These are phyloP conservation scores for Apantesis nais DNA, from an alignment of 2,888 invertebrate species.

Conservation along the genomic window DNA sequence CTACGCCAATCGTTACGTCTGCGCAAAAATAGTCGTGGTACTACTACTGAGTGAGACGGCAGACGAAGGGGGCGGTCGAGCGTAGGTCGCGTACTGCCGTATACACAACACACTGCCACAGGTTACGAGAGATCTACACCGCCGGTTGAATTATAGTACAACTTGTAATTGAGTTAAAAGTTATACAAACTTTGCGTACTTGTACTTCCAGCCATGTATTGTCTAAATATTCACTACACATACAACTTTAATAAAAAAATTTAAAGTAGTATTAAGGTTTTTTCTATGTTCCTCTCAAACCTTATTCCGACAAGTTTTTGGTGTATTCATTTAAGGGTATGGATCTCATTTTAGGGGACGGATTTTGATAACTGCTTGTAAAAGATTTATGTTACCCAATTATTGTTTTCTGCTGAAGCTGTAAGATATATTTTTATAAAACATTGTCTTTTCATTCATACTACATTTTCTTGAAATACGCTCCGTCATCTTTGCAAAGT, in stretches of 20 bases:
- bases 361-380: constrained; percentile 25
- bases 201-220: not conserved
- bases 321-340: constrained; percentile 39
- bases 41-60: constrained; percentile 31
- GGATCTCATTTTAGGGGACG: constrained; percentile 32
- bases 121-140: constrained; percentile 63
- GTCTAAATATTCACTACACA: constrained; percentile 1
- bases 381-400: constrained; percentile 32
- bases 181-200: constrained; percentile 63
- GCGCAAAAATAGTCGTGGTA: constrained; percentile 71
- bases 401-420: constrained; percentile 8
- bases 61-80: constrained; percentile 47
- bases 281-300: constrained; percentile 36
- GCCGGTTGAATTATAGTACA: constrained; percentile 78
- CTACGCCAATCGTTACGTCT: constrained; percentile 72
- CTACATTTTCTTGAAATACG: not conserved
- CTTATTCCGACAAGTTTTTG: constrained; percentile 37
- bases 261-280: constrained; percentile 17
- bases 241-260: not conserved
- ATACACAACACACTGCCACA: constrained; percentile 39
- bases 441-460: not conserved
- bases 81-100: constrained; percentile 38
- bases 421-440: not conserved
- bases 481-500: not conserved
- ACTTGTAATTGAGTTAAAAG: constrained; percentile 80